Conservation (phyloP, 2,888 invertebrate species). For the Melanostoma mellinum region DNA sequence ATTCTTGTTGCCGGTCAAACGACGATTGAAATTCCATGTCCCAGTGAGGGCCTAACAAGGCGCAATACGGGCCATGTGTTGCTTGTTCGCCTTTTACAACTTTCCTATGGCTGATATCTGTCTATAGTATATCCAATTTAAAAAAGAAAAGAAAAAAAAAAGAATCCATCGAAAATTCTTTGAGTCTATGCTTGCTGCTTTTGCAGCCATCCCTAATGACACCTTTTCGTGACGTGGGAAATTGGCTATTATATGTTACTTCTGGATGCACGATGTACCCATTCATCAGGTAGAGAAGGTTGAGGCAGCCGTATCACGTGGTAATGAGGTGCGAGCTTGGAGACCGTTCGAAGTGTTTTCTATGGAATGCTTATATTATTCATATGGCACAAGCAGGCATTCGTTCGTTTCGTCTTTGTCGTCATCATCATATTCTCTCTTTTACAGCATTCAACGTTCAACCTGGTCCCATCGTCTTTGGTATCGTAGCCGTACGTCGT, state of each 20-base stretch:
- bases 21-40: no score
- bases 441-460: neutral
- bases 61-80: no score
- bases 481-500: neutral
- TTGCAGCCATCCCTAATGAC: constrained; percentile 72
- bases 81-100: neutral
- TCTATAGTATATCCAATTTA: constrained; percentile 61
- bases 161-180: constrained; percentile 28
- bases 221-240: constrained; percentile 72
- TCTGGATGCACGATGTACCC: constrained; percentile 39
- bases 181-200: constrained; percentile 36
- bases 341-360: constrained; percentile 61
- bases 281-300: neutral
- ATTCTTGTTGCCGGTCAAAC: no score
- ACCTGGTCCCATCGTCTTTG: neutral
- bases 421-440: neutral
- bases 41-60: no score
- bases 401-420: constrained; percentile 17
- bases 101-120: constrained; percentile 18
- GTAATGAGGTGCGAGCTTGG: constrained; percentile 70
- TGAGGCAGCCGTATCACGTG: constrained; percentile 55
- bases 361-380: constrained; percentile 57
- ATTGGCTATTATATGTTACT: constrained; percentile 73
- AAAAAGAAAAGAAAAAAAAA: constrained; percentile 31
- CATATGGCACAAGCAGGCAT: constrained; percentile 43